Evolutionary conservation across 92 coral and sea anemone genomes (phyloP).

Genomic region (Chrysogorgia sp.): DNA sequence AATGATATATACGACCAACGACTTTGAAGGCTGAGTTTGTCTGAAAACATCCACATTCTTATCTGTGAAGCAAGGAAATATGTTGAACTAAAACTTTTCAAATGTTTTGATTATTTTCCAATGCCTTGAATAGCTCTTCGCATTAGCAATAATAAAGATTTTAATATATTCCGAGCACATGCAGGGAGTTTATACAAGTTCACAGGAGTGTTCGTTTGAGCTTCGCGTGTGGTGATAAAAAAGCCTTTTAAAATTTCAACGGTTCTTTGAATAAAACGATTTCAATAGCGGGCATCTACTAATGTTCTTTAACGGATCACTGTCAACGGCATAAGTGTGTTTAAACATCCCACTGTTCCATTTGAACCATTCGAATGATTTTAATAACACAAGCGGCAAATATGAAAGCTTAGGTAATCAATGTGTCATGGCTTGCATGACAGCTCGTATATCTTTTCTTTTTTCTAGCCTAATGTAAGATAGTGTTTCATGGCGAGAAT

Average conservation of each 20-base stretch:
- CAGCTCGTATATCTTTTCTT: neutral
- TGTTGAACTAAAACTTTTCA: too few species aligned
- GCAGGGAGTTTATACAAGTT: neutral
- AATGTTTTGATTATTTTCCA: too few species aligned
- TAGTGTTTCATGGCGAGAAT: neutral
- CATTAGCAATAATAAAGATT: neutral
- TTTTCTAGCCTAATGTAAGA: neutral
- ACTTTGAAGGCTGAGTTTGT: too few species aligned
- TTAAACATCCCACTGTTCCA: slow-evolving; percentile 1
- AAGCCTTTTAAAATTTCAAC: neutral
- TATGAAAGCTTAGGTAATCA: neutral
- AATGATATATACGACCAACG: too few species aligned
- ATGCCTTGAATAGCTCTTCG: neutral
- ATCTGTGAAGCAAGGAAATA: too few species aligned
- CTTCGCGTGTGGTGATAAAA: neutral
- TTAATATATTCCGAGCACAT: neutral
- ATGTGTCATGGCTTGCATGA: neutral
- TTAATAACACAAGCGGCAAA: slow-evolving; percentile 4
- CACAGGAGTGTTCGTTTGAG: neutral
- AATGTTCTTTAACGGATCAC: neutral
- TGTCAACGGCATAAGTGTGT: neutral
- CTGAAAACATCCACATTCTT: too few species aligned
- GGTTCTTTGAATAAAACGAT: neutral
- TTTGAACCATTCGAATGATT: neutral
- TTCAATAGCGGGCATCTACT: neutral